phyloP scores from a whole-genome alignment of 2,113 vertebrate species.

The Bostrychus sinensis region DNA sequence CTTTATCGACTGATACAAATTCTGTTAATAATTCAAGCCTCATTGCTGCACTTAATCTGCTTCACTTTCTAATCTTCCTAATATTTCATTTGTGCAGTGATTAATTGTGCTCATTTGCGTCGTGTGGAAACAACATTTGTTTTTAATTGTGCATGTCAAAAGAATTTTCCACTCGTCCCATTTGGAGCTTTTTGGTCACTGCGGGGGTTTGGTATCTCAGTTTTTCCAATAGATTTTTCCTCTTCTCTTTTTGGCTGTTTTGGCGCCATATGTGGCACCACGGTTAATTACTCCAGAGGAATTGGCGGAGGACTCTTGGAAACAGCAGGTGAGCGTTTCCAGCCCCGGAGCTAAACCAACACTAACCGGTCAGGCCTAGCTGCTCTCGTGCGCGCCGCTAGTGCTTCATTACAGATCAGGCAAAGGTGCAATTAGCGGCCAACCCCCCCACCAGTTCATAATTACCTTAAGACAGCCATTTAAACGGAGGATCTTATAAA shows the following conservation, averaged over 20 bases:
- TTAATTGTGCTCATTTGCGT: constrained; percentile 69
- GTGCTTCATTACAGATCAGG: constrained; percentile 76
- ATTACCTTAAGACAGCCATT: constrained; percentile 80
- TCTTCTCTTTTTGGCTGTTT: constrained; percentile 23
- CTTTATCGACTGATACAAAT: constrained; percentile 59
- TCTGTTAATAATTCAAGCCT: constrained; percentile 75
- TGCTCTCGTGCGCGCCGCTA: constrained; percentile 60
- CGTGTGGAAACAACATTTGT: constrained; percentile 67
- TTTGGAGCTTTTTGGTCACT: constrained; percentile 51
- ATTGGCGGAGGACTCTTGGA: constrained; percentile 64
- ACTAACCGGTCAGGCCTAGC: constrained; percentile 70
- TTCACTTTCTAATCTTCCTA: constrained; percentile 70
- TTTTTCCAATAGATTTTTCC: constrained; percentile 9
- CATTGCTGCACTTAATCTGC: constrained; percentile 73
- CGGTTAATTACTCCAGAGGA: constrained; percentile 73
- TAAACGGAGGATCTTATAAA: constrained; percentile 68
- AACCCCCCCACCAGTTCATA: constrained; percentile 60
- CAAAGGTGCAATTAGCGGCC: constrained; percentile 75
- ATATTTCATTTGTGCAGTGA: constrained; percentile 73
- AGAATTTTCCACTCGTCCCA: constrained; percentile 54
- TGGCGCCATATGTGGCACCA: constrained; percentile 68
- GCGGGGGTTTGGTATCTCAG: constrained; percentile 24
- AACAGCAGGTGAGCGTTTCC: constrained; percentile 71
- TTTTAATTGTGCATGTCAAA: constrained; percentile 73
- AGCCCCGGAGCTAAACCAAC: constrained; percentile 72